phyloP scores from a whole-genome alignment of 2,888 invertebrate species.

The Cecidostiba fungosa region DNA sequence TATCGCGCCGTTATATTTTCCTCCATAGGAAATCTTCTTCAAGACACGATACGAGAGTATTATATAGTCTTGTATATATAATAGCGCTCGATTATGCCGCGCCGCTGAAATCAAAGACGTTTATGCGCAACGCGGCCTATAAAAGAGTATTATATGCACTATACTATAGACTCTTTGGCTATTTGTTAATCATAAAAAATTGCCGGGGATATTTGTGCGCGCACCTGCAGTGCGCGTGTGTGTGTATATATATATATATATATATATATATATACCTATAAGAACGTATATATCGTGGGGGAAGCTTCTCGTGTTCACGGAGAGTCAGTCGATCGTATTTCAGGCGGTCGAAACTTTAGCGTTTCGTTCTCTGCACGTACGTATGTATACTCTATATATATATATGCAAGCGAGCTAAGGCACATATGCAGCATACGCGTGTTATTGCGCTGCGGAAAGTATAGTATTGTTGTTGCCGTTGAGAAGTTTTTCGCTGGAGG shows the following conservation, averaged over 20 bases:
- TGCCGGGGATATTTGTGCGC: not conserved
- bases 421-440: not conserved
- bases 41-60: not conserved
- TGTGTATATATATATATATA: too few relatives aligned
- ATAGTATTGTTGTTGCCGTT: not conserved
- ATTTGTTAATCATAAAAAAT: not conserved
- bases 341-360: slow-evolving; percentile 60
- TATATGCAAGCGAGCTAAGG: not conserved
- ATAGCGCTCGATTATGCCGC: not conserved
- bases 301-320: slow-evolving; percentile 56
- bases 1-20: slow-evolving; percentile 22
- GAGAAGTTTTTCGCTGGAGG: not conserved
- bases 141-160: not conserved
- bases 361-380: slow-evolving; percentile 20
- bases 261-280: too few relatives aligned
- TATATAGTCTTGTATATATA: not conserved
- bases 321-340: slow-evolving; percentile 61
- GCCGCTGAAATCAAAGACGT: slow-evolving; percentile 21
- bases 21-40: slow-evolving; percentile 32
- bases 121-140: not conserved
- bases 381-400: not conserved
- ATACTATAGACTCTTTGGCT: not conserved
- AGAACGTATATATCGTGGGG: not conserved
- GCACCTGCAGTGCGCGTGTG: not conserved
- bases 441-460: slow-evolving; percentile 22